A percentile compares a stretch with the other conserved stretches of the same genome.
phyloP scores from a whole-genome alignment of 30 jellyfish, hydroid and myxozoan genomes.

The Rhopilema esculentum region DNA sequence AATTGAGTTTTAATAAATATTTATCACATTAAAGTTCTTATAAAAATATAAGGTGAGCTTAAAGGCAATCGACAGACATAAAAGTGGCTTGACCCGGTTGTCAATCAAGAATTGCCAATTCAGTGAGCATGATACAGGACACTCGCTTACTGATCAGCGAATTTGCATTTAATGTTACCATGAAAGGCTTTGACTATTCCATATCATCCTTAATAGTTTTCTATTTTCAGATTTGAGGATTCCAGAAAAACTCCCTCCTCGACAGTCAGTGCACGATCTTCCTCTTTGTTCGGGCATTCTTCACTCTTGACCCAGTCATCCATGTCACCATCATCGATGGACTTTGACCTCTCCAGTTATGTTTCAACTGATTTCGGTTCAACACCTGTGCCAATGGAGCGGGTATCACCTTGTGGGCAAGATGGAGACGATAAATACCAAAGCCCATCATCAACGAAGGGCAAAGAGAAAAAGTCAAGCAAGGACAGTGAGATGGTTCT shows the following conservation, averaged over 20 bases:
- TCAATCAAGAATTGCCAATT: too few species aligned
- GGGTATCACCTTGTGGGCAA: conserved; percentile 84
- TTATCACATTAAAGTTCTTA: too few species aligned
- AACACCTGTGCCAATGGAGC: conserved; percentile 63
- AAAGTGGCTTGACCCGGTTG: too few species aligned
- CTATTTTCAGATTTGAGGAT: conserved; percentile 50
- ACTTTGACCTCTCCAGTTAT: conserved; percentile 69
- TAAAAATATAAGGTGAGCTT: too few species aligned
- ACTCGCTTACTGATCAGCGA: too few species aligned
- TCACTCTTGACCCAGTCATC: conserved; percentile 75
- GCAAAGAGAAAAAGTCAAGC: conserved; percentile 9
- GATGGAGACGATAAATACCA: conserved; percentile 60
- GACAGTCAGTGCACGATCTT: conserved; percentile 62
- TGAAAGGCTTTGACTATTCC: too few species aligned
- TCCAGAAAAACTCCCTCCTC: conserved; percentile 64
- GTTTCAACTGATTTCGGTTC: conserved; percentile 59
- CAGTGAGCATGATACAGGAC: too few species aligned
- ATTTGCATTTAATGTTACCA: too few species aligned
- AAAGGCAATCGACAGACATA: too few species aligned
- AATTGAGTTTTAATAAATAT: too few species aligned
- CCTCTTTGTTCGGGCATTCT: conserved; percentile 72
- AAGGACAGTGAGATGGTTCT: conserved; percentile 12
- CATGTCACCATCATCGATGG: conserved; percentile 68
- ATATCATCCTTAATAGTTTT: neutral
- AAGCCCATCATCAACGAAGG: conserved; percentile 51